Evolutionary conservation across 2,888 invertebrate genomes (phyloP).

Genomic region (Drosophila macrospina): DNA sequence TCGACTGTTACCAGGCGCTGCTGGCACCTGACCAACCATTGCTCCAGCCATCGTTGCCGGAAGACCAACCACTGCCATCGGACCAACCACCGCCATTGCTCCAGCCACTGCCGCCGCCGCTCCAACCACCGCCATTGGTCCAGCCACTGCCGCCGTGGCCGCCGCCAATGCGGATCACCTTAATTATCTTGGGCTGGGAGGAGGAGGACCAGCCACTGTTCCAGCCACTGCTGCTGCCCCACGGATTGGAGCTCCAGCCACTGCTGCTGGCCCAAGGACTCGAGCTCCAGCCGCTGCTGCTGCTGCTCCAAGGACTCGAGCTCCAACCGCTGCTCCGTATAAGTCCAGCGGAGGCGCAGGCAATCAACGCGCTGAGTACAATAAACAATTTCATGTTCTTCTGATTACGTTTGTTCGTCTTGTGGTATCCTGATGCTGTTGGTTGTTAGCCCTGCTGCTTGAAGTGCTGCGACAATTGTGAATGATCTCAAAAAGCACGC

Average conservation of each 20-base stretch:
- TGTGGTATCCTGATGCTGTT: slow-evolving; percentile 12
- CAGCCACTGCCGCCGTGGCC: slow-evolving; percentile 38
- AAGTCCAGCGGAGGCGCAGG: slow-evolving; percentile 58
- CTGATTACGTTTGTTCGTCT: slow-evolving; percentile 1
- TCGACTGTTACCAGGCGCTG: slow-evolving; percentile 50
- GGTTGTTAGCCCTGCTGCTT: slow-evolving; percentile 29
- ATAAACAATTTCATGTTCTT: slow-evolving; percentile 74
- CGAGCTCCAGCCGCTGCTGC: slow-evolving; percentile 27
- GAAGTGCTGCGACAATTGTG: slow-evolving; percentile 56
- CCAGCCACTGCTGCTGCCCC: slow-evolving; percentile 39
- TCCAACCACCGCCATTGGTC: slow-evolving; percentile 7
- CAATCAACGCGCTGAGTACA: slow-evolving; percentile 71
- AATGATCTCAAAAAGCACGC: slow-evolving; percentile 64
- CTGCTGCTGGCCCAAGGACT: slow-evolving; percentile 25
- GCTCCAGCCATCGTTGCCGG: slow-evolving; percentile 46
- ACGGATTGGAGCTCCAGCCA: slow-evolving; percentile 4
- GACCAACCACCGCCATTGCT: slow-evolving; percentile 39
- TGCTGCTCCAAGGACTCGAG: slow-evolving; percentile 21
- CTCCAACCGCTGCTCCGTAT: slow-evolving; percentile 53
- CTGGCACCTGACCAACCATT: slow-evolving; percentile 49
- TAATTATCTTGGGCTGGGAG: slow-evolving; percentile 61
- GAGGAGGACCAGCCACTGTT: slow-evolving; percentile 55
- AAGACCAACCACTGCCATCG: slow-evolving; percentile 35
- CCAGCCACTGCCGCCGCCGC: slow-evolving; percentile 21
- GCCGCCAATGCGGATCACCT: slow-evolving; percentile 56